These are phyloP conservation scores for Bombylius major DNA, from an alignment of 2,888 invertebrate genomes.

Conservation along the genomic window DNA sequence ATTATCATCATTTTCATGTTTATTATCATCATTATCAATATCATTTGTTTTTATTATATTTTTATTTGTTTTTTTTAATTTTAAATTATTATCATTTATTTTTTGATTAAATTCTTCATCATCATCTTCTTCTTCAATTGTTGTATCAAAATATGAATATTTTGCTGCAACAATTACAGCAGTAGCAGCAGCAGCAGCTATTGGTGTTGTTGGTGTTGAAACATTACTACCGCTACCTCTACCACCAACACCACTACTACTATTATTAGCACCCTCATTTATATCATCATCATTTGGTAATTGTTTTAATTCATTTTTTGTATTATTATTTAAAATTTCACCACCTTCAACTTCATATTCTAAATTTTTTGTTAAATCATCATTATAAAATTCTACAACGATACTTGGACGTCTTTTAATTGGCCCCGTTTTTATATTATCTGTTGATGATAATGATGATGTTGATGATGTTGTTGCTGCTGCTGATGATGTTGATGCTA, in stretches of 20 bases:
- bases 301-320: too few species aligned
- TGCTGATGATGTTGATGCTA: neutral
- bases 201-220: neutral
- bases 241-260: too few species aligned
- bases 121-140: constrained; percentile 5
- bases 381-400: constrained; percentile 6
- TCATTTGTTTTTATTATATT: neutral
- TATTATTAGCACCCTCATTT: too few species aligned
- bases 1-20: too few species aligned
- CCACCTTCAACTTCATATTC: neutral
- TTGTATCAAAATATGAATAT: constrained; percentile 4
- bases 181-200: neutral
- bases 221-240: too few species aligned
- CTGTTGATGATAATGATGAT: neutral
- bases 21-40: neutral
- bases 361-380: neutral
- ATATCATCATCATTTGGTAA: too few species aligned
- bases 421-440: neutral
- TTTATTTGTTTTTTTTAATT: neutral
- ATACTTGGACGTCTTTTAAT: constrained; percentile 3
- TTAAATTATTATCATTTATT: neutral
- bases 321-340: neutral
- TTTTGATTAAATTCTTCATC: neutral
- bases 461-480: neutral
- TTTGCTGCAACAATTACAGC: neutral